phyloP scores from a whole-genome alignment of 2,888 invertebrate species.

The Conus canariensis region DNA sequence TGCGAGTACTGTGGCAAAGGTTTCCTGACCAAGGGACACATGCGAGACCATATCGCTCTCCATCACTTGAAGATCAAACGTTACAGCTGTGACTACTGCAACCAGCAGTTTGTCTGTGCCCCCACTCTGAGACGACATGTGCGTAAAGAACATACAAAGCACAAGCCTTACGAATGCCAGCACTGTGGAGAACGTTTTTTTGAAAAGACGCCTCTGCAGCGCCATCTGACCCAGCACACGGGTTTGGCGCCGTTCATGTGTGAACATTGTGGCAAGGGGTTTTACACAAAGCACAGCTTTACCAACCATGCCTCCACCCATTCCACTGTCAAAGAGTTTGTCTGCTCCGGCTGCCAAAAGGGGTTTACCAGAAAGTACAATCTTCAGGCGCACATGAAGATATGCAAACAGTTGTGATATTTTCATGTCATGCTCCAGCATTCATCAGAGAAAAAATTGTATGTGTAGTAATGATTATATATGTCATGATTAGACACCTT shows the following conservation, averaged over 20 bases:
- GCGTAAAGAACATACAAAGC: slow-evolving; percentile 43
- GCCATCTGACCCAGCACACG: slow-evolving; percentile 38
- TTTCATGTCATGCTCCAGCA: not conserved
- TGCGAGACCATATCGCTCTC: slow-evolving; percentile 46
- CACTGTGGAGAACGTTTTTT: slow-evolving; percentile 42
- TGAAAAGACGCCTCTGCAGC: slow-evolving; percentile 41
- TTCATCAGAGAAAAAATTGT: too few species aligned
- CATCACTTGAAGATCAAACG: slow-evolving; percentile 45
- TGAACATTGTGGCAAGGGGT: slow-evolving; percentile 40
- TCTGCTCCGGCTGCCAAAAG: slow-evolving; percentile 38
- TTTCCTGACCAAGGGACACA: slow-evolving; percentile 42
- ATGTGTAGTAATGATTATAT: too few species aligned
- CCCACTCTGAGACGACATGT: slow-evolving; percentile 44
- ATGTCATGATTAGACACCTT: too few species aligned
- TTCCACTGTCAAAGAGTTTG: slow-evolving; percentile 33
- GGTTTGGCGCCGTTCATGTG: slow-evolving; percentile 43
- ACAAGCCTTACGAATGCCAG: slow-evolving; percentile 43
- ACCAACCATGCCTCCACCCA: slow-evolving; percentile 39
- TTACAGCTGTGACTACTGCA: slow-evolving; percentile 44
- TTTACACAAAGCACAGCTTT: slow-evolving; percentile 43
- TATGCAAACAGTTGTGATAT: slow-evolving; percentile 35
- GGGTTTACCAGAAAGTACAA: slow-evolving; percentile 43
- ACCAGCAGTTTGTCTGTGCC: slow-evolving; percentile 43
- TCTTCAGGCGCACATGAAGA: slow-evolving; percentile 37
- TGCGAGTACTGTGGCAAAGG: slow-evolving; percentile 45